These are phyloP conservation scores for Ornithoptera priamus DNA, from an alignment of 2,888 invertebrate species.

Conservation along the genomic window DNA sequence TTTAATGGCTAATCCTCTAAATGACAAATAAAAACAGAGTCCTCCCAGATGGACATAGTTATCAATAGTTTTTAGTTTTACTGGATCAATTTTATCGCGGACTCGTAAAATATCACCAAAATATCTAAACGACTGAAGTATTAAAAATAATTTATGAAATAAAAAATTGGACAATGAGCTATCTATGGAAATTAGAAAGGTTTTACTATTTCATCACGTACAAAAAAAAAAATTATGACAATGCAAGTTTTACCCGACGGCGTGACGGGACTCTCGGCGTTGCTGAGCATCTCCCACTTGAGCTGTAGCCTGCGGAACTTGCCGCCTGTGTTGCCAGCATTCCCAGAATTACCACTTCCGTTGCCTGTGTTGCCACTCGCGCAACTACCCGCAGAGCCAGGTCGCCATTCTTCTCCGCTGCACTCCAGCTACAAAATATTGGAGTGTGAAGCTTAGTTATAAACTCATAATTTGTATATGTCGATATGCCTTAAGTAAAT, in stretches of 20 bases:
- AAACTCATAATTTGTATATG: background rate
- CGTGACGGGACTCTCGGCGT: constrained; percentile 66
- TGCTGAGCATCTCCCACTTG: constrained; percentile 89
- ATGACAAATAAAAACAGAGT: no score
- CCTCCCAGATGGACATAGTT: no score
- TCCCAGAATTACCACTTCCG: constrained; percentile 73
- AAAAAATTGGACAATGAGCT: no score
- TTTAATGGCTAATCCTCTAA: no score
- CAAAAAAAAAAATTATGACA: background rate
- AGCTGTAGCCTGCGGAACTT: constrained; percentile 88
- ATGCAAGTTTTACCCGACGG: constrained; percentile 57
- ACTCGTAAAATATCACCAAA: no score
- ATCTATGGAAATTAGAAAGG: no score
- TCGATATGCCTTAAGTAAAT: background rate
- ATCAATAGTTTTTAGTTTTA: no score
- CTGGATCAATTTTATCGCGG: no score
- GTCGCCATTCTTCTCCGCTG: constrained; percentile 73
- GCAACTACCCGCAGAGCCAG: constrained; percentile 68
- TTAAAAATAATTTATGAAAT: no score
- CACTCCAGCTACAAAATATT: constrained; percentile 57
- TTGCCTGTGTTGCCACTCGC: constrained; percentile 68
- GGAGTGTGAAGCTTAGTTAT: constrained; percentile 4
- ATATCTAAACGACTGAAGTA: no score
- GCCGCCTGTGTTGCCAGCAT: constrained; percentile 82
- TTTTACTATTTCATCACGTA: no score